A percentile compares a stretch with the other conserved stretches of the same genome.
Conservation (phyloP, 2,888 invertebrate genomes). For the Polydrusus pterygomalis region DNA sequence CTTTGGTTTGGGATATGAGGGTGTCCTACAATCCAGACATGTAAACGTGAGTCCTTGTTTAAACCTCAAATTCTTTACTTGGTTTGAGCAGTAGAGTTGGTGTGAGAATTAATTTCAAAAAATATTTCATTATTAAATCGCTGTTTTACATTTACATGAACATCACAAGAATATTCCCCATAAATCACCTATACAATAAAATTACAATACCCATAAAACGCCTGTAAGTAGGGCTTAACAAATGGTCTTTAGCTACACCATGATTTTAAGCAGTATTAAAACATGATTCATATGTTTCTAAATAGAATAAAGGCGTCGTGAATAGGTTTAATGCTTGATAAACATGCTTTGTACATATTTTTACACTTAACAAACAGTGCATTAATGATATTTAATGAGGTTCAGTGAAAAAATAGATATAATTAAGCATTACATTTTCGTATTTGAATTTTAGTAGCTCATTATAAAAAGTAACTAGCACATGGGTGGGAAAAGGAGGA, state of each 20-base stretch:
- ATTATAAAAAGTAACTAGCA: too few species aligned
- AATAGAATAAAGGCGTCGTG: slow-evolving; percentile 41
- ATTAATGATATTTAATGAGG: slow-evolving; percentile 5
- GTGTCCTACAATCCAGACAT: too few species aligned
- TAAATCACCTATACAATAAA: not conserved
- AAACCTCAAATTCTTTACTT: too few species aligned
- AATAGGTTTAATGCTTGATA: slow-evolving; percentile 35
- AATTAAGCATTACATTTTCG: too few species aligned
- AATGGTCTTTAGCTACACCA: slow-evolving; percentile 36
- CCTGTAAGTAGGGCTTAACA: slow-evolving; percentile 44
- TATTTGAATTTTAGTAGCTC: too few species aligned
- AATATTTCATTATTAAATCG: not conserved
- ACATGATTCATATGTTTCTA: slow-evolving; percentile 48
- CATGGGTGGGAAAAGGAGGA: too few species aligned
- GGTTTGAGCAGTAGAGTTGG: too few species aligned
- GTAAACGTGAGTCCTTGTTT: too few species aligned
- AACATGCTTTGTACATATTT: slow-evolving; percentile 14
- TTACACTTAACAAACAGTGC: slow-evolving; percentile 1
- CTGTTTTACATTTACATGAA: not conserved
- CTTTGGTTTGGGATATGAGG: too few species aligned
- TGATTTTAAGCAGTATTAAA: slow-evolving; percentile 51
- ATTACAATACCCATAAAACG: slow-evolving; percentile 28
- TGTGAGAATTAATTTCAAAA: slow-evolving; percentile 2
- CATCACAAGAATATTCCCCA: slow-evolving; percentile 4
- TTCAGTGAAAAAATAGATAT: too few species aligned